Base-by-base conservation (phyloP, 2,797 vertebrate species). In the Gadopsis marmoratus region DNA sequence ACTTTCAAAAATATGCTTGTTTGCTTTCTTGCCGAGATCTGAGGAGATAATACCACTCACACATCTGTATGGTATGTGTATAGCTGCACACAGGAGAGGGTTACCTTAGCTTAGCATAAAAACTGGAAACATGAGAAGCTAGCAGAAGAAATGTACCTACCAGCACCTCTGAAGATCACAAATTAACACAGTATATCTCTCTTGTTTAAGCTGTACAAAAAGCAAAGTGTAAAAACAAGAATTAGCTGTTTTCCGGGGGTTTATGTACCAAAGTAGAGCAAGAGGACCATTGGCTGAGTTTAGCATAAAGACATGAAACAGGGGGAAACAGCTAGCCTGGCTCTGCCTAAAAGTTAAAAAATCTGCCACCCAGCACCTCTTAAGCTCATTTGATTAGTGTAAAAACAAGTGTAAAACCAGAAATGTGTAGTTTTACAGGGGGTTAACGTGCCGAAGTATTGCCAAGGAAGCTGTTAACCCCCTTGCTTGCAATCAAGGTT, bases 81-180 rank as follows among this genome's bases (percentile, higher is more conserved):
- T 5, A 29, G 60, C 4, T 62, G 23, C 13, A 26, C 37, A n/a
- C 59, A 19, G 17, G 9, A 9, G 29, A 55, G 13, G 2, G 29
- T 47, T 47, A 23, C 50, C 35, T 67, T 43, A 31, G 66, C 17
- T 55, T 55, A 68, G 65, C 51, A 43, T 55, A 43, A 54, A 13
- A 11, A 9, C 17, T 31, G 21, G 7, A 39, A 33, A 26, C 26
- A 26, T 26, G 26, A 26, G 26, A 26, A 26, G 26, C 26, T 26
- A 26, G 26, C 26, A 26, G 26, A 26, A 26, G 26, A 26, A 26
- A 26, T 26, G 26, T 26, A 26, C 26, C 26, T 26, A 26, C 26
- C 26, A 26, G 26, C 26, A 26, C 26, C 26, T 26, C 26, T 26
- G 26, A 26, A 26, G 26, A 26, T 26, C 26, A 26, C 26, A 26